Evolutionary conservation across 2,888 invertebrate genomes (phyloP), one percentile per base, ranked within the genome.

Genomic region (Andrena marginata): DNA sequence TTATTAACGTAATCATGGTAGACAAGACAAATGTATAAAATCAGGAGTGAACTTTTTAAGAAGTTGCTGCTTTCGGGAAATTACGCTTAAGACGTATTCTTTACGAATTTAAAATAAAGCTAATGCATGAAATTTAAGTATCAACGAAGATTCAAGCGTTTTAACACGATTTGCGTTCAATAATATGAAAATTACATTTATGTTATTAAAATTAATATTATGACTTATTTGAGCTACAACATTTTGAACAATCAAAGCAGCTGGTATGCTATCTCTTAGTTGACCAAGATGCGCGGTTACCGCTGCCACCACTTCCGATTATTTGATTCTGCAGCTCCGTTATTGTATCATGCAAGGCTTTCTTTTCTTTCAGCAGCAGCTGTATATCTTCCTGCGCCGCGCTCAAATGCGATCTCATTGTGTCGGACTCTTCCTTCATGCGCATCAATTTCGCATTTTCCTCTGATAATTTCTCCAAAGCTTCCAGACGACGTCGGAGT

Each of bases 331-430:
- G 97, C 85, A 97, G 93, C 31, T 95, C 94, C 54, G 96, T 95
- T 84, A 97, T 95, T 54, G 96, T 96, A 80, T 97, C 97, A 84
- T 97, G 93, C 67, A 98, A 94, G 65, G 96, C 95, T 87, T 96
- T 96, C 90, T 97, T 98, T 91, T 98, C 97, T 35, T 96, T 96
- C 31, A 97, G 91, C 84, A 97, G 94, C 70, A 95, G 95, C 7
- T 96, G 95, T 0, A 97, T 96, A 81, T 97, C 96, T 88, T 97
- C 97, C 92, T 97, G 97, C 0, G 97, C 97, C 0, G 96, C 95
- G 83, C 95, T 95, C 71, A 97, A 93, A 89, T 95, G 95, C 7
- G 95, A 95, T 87, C 95, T 95, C 7, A 97, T 93, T 16, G 95
- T 93, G 83, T 96, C 96, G 1, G 95, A 95, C 92, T 97, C 96